phyloP scores from a whole-genome alignment of 1,140 invertebrate species.

The Bombus terrestris region DNA sequence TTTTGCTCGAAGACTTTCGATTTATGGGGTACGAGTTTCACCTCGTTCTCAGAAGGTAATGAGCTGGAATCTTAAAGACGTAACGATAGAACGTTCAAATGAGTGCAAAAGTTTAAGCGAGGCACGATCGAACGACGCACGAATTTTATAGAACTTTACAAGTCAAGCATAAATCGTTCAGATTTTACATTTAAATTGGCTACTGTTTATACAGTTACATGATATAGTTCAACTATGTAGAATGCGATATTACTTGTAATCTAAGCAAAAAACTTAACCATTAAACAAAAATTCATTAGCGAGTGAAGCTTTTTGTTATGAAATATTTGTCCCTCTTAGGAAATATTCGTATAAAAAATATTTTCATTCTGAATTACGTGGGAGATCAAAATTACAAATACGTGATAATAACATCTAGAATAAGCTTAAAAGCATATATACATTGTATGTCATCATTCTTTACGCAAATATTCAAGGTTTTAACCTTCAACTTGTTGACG shows the following conservation, averaged over 20 bases:
- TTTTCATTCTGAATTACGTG: not conserved
- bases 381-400: not conserved
- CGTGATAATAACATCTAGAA: not conserved
- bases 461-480: not conserved
- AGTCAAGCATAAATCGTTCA: not conserved
- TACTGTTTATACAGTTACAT: not conserved
- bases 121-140: not conserved
- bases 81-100: not conserved
- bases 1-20: slow-evolving; percentile 1
- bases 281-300: not conserved
- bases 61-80: slow-evolving; percentile 9
- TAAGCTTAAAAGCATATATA: not conserved
- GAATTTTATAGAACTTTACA: not conserved
- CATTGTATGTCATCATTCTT: not conserved
- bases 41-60: not conserved
- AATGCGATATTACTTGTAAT: too few relatives aligned
- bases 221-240: too few relatives aligned
- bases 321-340: not conserved
- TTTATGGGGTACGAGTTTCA: not conserved
- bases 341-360: not conserved
- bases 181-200: not conserved
- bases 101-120: not conserved
- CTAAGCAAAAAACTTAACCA: not conserved
- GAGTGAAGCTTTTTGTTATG: not conserved
- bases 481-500: slow-evolving; percentile 7